Evolutionary conservation across 1,140 invertebrate genomes (phyloP).

Genomic region (Brevipalpus yothersi): DNA sequence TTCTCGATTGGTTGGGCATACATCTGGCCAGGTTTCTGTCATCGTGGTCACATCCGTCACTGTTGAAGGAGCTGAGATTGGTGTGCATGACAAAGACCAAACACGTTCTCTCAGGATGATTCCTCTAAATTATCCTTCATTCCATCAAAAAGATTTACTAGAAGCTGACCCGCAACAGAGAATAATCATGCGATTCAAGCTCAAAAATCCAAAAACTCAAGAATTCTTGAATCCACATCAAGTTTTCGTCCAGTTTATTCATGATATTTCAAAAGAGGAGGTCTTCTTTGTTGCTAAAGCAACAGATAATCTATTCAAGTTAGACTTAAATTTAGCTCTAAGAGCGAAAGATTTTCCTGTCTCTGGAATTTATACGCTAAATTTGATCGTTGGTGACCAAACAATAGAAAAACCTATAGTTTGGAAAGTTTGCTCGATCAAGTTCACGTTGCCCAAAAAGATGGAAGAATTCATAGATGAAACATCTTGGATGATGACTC

Average conservation of each 20-base stretch:
- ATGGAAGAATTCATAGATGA: constrained; percentile 17
- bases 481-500: constrained; percentile 5
- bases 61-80: constrained; percentile 54
- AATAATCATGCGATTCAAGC: constrained; percentile 48
- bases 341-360: constrained; percentile 53
- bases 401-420: constrained; percentile 63
- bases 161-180: constrained; percentile 73
- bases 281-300: constrained; percentile 59
- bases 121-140: constrained; percentile 43
- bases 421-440: constrained; percentile 40
- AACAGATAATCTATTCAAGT: constrained; percentile 47
- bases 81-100: constrained; percentile 56
- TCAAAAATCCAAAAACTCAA: constrained; percentile 42
- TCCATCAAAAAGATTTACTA: constrained; percentile 27
- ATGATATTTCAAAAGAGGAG: constrained; percentile 40
- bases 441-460: constrained; percentile 13
- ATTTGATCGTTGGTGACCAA: constrained; percentile 69
- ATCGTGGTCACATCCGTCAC: constrained; percentile 26
- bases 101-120: not conserved
- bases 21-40: constrained; percentile 26
- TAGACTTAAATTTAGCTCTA: constrained; percentile 60
- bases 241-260: constrained; percentile 56
- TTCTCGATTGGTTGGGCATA: constrained; percentile 25
- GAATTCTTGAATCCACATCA: constrained; percentile 58
- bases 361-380: constrained; percentile 54